Conservation (phyloP, 2,888 invertebrate genomes). For the Drosophila meridionalis region DNA sequence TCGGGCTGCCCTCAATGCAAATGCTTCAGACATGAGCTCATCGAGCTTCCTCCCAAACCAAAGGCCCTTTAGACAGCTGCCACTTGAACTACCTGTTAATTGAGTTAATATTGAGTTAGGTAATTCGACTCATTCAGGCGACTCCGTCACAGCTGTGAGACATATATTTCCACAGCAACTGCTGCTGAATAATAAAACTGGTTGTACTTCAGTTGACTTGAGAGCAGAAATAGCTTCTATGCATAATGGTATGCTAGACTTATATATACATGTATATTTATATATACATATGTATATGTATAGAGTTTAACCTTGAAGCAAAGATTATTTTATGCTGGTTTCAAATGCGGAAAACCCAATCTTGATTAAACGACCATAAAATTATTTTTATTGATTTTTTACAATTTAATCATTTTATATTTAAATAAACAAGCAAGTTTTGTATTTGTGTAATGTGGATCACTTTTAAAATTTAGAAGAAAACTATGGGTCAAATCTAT, state of each 20-base stretch:
- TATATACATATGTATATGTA: conserved; percentile 10
- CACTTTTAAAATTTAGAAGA: not conserved
- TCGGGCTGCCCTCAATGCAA: conserved; percentile 49
- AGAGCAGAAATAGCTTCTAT: conserved; percentile 23
- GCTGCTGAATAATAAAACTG: conserved; percentile 38
- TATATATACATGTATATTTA: conserved; percentile 6
- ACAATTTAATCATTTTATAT: not conserved
- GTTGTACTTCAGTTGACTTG: conserved; percentile 31
- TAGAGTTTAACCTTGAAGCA: conserved; percentile 19
- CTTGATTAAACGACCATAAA: not conserved
- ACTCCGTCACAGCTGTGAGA: conserved; percentile 50
- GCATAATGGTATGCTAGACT: conserved; percentile 14
- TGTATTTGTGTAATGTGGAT: not conserved
- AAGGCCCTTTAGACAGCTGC: conserved; percentile 16
- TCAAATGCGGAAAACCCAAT: conserved; percentile 23
- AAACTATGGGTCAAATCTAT: no score
- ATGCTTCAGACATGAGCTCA: conserved; percentile 58
- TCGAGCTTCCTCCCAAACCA: conserved; percentile 29
- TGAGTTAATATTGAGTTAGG: conserved; percentile 30
- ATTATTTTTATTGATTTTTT: conserved; percentile 5
- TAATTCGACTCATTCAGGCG: conserved; percentile 36
- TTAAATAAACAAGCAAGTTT: not conserved
- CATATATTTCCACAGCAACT: not conserved
- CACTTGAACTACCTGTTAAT: conserved; percentile 55
- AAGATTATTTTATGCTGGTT: conserved; percentile 11